Base-by-base conservation (phyloP, 2,888 invertebrate species). In the Meandrusa payeni region DNA sequence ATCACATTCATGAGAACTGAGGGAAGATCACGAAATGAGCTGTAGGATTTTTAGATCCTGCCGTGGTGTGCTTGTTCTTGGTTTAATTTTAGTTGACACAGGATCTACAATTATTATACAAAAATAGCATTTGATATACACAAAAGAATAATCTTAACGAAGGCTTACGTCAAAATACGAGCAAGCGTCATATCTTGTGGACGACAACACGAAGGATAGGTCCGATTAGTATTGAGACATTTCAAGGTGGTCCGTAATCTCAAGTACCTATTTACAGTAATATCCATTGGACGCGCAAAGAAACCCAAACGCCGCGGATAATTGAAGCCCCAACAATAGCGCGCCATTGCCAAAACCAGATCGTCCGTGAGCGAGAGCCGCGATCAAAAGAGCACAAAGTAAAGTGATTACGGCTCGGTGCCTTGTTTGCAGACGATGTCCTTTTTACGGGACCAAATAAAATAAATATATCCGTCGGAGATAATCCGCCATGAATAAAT, bases 401-500 rank as follows among this genome's bases (percentile, higher is more conserved):
- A 79, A 78, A 67, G 72, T 70, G 73, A 73, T 79, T 73, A 76
- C 54, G 62, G 55, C 45, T 65, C 61, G 59, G 10, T 36, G 61
- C 60, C 55, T 52, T 71, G 77, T 76, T 77, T 71, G 73, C 68
- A 59, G 61, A 64, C 67, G 64, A 57, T 69, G 75, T 74, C 73
- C 76, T 76, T 74, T 76, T 66, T 66, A 61, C 60, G 67, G 63
- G 67, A 55, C 51, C 50, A 69, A 73, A 75, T 76, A 75, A 69
- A 64, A 64, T 64, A 64, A 64, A 68, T 69, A 69, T 71, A 76
- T 75, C 73, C 70, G 27, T 50, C 50, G 58, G 59, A 53, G 69
- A 71, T 83, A 82, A 86, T 85, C 85, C 74, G 63, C 77, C 73
- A 83, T 87, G 86, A 86, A 86, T 85, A 83, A 78, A 78, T 82